Percentiles rank a stretch among this genome's conserved stretches.
Evolutionary conservation across 2,888 invertebrate species (phyloP).

Genomic region (Limnephilus rhombicus): DNA sequence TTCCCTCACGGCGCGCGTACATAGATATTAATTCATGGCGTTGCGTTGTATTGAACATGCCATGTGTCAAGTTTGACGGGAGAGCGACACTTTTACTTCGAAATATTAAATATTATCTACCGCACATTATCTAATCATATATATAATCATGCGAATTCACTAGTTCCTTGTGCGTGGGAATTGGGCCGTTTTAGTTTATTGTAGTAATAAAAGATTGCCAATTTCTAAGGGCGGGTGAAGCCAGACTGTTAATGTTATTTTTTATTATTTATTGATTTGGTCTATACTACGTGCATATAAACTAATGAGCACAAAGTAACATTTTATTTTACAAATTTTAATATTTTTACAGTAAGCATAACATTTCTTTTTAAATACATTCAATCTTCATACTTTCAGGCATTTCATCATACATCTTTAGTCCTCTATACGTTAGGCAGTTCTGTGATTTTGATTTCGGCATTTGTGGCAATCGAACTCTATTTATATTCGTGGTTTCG

Average conservation of each 20-base stretch:
- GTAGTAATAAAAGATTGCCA: background rate
- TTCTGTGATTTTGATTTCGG: too few relatives aligned
- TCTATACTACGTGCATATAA: too few relatives aligned
- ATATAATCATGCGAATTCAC: background rate
- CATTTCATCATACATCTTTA: too few relatives aligned
- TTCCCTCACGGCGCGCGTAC: background rate
- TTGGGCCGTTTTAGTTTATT: background rate
- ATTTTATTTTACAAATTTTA: too few relatives aligned
- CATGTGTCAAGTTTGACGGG: background rate
- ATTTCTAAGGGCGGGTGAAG: background rate
- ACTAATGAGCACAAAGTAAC: too few relatives aligned
- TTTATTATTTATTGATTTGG: too few relatives aligned
- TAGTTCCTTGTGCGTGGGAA: background rate
- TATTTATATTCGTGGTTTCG: too few relatives aligned
- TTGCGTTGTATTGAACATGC: background rate
- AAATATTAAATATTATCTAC: background rate
- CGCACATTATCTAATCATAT: background rate
- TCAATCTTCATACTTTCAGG: too few relatives aligned
- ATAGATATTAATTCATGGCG: background rate
- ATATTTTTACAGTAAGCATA: too few relatives aligned
- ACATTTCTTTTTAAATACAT: too few relatives aligned
- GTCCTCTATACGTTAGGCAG: too few relatives aligned
- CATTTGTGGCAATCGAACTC: too few relatives aligned
- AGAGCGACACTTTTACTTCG: background rate
- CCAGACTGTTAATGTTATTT: background rate